A percentile compares a stretch with the other conserved stretches of the same genome.
Conservation (phyloP, 2,888 invertebrate species). For the Patella ulyssiponensis region DNA sequence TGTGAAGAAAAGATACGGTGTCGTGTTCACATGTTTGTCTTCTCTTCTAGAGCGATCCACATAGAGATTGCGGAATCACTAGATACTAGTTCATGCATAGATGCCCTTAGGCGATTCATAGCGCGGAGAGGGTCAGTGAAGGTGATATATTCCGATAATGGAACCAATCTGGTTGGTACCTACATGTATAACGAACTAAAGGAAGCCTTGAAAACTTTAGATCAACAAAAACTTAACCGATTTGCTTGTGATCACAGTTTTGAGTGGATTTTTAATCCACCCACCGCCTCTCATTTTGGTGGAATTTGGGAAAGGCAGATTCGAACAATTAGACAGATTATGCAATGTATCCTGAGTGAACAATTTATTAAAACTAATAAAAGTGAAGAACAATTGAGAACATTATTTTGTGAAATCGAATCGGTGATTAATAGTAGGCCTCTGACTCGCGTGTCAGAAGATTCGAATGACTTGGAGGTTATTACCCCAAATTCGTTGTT, state of each 20-base stretch:
- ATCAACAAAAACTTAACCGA: constrained; percentile 24
- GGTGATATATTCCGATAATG: constrained; percentile 30
- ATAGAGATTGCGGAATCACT: constrained; percentile 31
- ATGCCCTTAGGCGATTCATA: constrained; percentile 30
- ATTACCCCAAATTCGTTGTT: no score
- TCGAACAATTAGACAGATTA: constrained; percentile 30
- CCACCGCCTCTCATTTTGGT: constrained; percentile 34
- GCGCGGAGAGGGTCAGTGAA: constrained; percentile 24
- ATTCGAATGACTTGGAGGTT: no score
- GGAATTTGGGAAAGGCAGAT: constrained; percentile 42
- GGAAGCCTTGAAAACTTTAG: constrained; percentile 29
- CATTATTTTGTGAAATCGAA: no score
- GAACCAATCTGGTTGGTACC: constrained; percentile 36
- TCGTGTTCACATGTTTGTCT: constrained; percentile 36
- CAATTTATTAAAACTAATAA: constrained; percentile 11
- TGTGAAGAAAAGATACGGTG: no score
- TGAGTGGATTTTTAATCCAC: constrained; percentile 38
- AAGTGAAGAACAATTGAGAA: no score
- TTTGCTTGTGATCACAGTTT: constrained; percentile 26
- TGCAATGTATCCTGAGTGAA: constrained; percentile 22
- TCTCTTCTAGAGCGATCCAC: constrained; percentile 32
- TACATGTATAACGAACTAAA: constrained; percentile 31
- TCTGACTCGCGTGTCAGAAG: no score
- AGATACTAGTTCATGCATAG: constrained; percentile 24
- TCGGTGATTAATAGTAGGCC: no score